Evolutionary conservation across 1,140 invertebrate genomes (phyloP), one percentile per base, ranked within the genome.

Genomic region (Ditylenchus dipsaci): DNA sequence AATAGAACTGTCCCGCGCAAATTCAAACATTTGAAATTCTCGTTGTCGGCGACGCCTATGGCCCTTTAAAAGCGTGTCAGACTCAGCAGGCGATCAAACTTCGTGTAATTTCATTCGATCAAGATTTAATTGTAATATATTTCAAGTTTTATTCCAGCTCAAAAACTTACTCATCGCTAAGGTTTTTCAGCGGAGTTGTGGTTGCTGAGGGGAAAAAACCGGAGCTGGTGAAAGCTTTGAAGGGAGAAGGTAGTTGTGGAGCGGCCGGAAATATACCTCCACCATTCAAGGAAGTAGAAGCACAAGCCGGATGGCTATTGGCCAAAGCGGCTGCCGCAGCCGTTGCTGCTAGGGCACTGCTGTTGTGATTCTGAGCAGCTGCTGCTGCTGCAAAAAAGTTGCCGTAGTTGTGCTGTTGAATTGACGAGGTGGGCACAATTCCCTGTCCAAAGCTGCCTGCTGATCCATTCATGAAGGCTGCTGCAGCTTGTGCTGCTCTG

Each of bases 291-390:
- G 60, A 42, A 67, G 43, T 60, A 19, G 43, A 60, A 64, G 56
- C 43, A 69, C 43, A 21, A 21, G n/a, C 42, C 23, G n/a, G 23
- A 43, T 47, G 33, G 21, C 27, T 38, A 26, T 56, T 69, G n/a
- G 33, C 42, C 27, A 45, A 59, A 21, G 23, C 19, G 47, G 58
- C 67, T n/a, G 69, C 66, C 9, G 53, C n/a, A n/a, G n/a, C 45
- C 38, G 63, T 57, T 23, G 71, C 69, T 17, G 65, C 68, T 27
- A 71, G 45, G 17, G 71, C 62, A 58, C 33, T 23, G 69, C 33
- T 21, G 63, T 64, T 8, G 57, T 26, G 17, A 38, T 68, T 45
- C 17, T 65, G 66, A 23, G 33, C 33, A 43, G 64, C 42, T 9
- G 60, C 23, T 17, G 33, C 33, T 15, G 64, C 42, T 9, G 60